These are phyloP conservation scores for Lepilemur septentrionalis DNA, from an alignment of 2,797 vertebrate species.

Conservation along the genomic window DNA sequence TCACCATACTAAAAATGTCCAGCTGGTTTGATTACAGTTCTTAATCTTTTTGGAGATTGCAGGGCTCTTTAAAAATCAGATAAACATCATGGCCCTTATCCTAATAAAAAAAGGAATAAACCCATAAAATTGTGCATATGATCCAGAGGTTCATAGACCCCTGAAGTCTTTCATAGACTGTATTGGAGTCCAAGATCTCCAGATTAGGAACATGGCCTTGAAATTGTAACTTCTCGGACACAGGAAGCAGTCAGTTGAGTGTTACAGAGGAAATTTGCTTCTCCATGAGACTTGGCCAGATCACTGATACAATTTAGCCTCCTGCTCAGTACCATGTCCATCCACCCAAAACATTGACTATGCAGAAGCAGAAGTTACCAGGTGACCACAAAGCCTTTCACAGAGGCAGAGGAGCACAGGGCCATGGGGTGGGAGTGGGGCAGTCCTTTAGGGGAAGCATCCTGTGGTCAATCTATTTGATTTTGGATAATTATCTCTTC, in stretches of 20 bases:
- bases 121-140: background rate
- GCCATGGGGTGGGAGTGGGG: background rate
- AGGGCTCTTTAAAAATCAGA: background rate
- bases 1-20: too few species aligned
- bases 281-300: background rate
- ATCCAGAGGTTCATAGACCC: background rate
- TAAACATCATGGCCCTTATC: background rate
- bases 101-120: background rate
- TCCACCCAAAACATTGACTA: background rate
- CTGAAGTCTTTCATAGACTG: background rate
- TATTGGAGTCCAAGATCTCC: background rate
- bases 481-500: background rate
- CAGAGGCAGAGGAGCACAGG: background rate
- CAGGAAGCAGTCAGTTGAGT: background rate
- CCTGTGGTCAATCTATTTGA: background rate
- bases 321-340: background rate
- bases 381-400: background rate
- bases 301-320: background rate
- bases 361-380: background rate
- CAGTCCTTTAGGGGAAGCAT: background rate
- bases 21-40: background rate
- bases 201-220: background rate
- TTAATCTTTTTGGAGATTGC: background rate
- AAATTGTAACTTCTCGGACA: background rate
- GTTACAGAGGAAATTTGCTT: background rate